Conservation (phyloP, 2,888 invertebrate species). For the Kryphioiulus occultus region DNA sequence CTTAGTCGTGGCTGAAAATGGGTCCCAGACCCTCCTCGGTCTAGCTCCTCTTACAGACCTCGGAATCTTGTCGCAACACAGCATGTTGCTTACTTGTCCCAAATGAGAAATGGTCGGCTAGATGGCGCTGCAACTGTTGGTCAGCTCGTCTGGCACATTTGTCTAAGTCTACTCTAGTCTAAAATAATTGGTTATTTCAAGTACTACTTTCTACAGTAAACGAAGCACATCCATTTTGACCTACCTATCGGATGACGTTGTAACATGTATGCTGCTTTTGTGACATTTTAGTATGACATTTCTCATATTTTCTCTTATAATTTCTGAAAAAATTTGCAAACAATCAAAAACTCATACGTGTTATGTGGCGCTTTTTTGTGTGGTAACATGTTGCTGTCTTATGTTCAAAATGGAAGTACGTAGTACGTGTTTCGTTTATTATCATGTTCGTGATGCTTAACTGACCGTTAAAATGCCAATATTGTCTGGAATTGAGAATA, state of each 20-base stretch:
- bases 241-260: too few species aligned
- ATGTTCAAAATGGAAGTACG: too few species aligned
- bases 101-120: background rate
- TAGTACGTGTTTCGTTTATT: too few species aligned
- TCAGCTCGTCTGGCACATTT: background rate
- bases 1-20: background rate
- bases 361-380: too few species aligned
- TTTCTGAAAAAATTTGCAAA: background rate
- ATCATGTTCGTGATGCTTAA: background rate
- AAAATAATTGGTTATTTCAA: background rate
- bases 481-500: too few species aligned
- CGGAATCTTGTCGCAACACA: background rate
- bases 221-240: background rate
- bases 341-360: too few species aligned
- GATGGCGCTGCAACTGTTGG: background rate
- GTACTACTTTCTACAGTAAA: background rate
- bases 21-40: background rate
- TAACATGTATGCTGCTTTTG: too few species aligned
- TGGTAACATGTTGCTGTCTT: too few species aligned
- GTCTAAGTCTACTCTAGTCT: background rate
- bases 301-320: background rate
- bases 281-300: too few species aligned
- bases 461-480: background rate
- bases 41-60: background rate
- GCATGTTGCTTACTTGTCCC: background rate